These are phyloP conservation scores for Leptinotarsa lineolata DNA, from an alignment of 1,140 invertebrate species.

Conservation along the genomic window DNA sequence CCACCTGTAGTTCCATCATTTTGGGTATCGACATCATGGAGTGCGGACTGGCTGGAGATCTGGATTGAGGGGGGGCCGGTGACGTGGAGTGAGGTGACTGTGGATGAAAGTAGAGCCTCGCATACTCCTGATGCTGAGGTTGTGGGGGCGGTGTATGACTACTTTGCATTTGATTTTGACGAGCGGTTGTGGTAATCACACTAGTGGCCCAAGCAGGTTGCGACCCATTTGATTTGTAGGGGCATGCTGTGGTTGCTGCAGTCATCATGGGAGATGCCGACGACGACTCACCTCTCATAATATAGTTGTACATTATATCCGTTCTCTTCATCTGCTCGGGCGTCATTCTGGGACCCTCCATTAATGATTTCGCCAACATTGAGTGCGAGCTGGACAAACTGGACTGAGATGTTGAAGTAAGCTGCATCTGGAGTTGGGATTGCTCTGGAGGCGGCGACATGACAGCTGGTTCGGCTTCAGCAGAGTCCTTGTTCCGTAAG, in stretches of 20 bases:
- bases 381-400: slow-evolving; percentile 80
- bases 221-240: slow-evolving; percentile 48
- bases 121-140: slow-evolving; percentile 48
- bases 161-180: slow-evolving; percentile 41
- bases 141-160: slow-evolving; percentile 44
- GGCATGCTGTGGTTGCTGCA: slow-evolving; percentile 51
- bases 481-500: slow-evolving; percentile 75
- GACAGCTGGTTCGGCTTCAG: slow-evolving; percentile 71
- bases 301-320: slow-evolving; percentile 87
- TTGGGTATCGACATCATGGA: slow-evolving; percentile 55
- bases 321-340: slow-evolving; percentile 86
- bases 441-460: slow-evolving; percentile 46
- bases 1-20: slow-evolving; percentile 78
- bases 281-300: slow-evolving; percentile 69
- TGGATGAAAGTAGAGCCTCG: slow-evolving; percentile 57
- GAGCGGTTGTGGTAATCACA: slow-evolving; percentile 58
- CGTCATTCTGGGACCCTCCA: slow-evolving; percentile 86
- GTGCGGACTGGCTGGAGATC: slow-evolving; percentile 59
- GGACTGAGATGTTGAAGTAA: slow-evolving; percentile 55
- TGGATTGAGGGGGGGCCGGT: slow-evolving; percentile 55
- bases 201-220: slow-evolving; percentile 54
- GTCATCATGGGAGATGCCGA: slow-evolving; percentile 48
- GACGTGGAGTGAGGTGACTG: slow-evolving; percentile 59
- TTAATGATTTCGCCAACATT: slow-evolving; percentile 82
- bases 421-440: slow-evolving; percentile 56